phyloP scores from a whole-genome alignment of 1,140 invertebrate genomes.

The Brachionus manjavacas region DNA sequence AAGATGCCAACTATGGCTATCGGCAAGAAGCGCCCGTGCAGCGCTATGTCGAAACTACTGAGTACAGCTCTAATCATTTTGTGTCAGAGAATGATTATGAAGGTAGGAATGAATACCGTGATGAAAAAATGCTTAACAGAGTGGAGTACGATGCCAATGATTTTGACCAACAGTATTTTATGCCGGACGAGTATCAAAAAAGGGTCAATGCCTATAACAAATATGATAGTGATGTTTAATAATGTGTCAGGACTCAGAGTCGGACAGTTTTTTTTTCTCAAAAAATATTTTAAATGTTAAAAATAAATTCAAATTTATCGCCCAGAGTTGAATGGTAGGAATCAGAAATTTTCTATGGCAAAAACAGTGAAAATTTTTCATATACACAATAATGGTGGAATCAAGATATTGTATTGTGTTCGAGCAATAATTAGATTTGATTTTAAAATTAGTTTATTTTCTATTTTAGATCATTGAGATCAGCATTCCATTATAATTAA shows the following conservation, averaged over 20 bases:
- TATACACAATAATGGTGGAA: background rate
- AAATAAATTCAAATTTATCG: background rate
- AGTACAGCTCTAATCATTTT: conserved; percentile 15
- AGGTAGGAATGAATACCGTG: background rate
- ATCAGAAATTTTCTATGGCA: background rate
- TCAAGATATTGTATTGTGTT: background rate
- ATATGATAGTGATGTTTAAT: conserved; percentile 31
- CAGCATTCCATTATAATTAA: background rate
- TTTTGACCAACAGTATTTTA: conserved; percentile 5
- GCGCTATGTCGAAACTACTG: background rate
- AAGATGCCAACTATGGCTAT: background rate
- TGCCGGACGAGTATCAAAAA: background rate
- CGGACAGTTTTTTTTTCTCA: background rate
- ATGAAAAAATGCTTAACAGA: conserved; percentile 7
- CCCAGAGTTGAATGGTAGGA: background rate
- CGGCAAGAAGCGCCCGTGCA: background rate
- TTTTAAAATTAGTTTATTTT: background rate
- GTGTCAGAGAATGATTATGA: background rate
- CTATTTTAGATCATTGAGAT: background rate
- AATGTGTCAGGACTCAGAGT: background rate
- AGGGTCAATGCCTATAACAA: background rate
- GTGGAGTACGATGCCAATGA: background rate
- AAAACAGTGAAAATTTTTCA: background rate
- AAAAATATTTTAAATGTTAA: background rate
- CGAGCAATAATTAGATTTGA: background rate